Evolutionary conservation across 1,140 invertebrate genomes (phyloP).

Genomic region (Neotoxoptera formosana): DNA sequence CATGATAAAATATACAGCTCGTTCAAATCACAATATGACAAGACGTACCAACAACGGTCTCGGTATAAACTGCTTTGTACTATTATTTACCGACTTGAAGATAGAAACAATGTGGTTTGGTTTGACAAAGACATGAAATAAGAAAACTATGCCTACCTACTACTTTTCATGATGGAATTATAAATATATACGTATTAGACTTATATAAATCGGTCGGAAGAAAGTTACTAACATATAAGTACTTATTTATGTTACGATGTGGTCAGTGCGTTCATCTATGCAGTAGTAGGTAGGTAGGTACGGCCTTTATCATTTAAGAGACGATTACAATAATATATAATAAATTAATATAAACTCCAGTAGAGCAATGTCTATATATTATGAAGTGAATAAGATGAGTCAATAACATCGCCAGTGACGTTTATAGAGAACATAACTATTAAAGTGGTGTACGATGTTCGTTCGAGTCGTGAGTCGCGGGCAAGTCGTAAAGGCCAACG

Average conservation of each 20-base stretch:
- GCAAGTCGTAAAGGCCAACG: not conserved
- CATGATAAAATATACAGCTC: not conserved
- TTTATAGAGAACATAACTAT: not conserved
- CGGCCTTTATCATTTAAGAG: not conserved
- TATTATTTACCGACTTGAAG: not conserved
- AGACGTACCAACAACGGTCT: not conserved
- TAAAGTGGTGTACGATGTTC: not conserved
- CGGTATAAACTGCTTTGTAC: not conserved
- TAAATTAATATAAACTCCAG: not conserved
- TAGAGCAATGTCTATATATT: not conserved
- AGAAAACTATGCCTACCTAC: not conserved
- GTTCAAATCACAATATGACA: conserved; percentile 3
- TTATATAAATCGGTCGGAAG: not conserved
- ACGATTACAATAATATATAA: not conserved
- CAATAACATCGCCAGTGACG: not conserved
- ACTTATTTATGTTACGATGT: not conserved
- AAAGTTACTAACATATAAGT: not conserved
- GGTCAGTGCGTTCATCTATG: not conserved
- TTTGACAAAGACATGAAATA: not conserved
- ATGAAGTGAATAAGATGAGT: not conserved
- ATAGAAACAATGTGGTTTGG: not conserved
- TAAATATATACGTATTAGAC: not conserved
- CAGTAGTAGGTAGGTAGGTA: no score
- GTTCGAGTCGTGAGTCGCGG: not conserved
- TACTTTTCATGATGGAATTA: not conserved